phyloP scores from a whole-genome alignment of 2,888 invertebrate species.

The Clusia tigrina region DNA sequence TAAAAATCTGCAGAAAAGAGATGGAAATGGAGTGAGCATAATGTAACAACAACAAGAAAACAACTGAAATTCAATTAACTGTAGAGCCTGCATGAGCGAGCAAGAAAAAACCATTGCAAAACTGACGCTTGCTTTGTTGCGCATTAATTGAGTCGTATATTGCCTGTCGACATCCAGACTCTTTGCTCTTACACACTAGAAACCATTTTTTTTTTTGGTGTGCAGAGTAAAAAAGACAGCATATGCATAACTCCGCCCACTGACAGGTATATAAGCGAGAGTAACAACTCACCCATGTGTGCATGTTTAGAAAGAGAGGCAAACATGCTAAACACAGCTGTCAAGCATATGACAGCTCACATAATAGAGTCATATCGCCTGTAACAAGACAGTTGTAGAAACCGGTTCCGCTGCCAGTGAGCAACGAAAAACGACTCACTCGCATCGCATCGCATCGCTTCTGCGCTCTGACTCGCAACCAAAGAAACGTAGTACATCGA shows the following conservation, averaged over 20 bases:
- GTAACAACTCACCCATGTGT: slow-evolving; percentile 27
- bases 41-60: neutral
- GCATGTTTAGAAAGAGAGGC: slow-evolving; percentile 18
- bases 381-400: slow-evolving; percentile 42
- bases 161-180: neutral
- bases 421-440: too few relatives aligned
- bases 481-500: too few relatives aligned
- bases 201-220: slow-evolving; percentile 47
- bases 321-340: slow-evolving; percentile 47
- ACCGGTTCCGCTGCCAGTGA: slow-evolving; percentile 40
- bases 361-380: slow-evolving; percentile 57
- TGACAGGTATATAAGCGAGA: slow-evolving; percentile 36
- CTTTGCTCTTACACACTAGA: neutral
- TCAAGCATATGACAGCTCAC: slow-evolving; percentile 54
- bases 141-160: slow-evolving; percentile 30
- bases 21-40: slow-evolving; percentile 2
- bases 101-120: neutral
- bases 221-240: neutral
- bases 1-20: slow-evolving; percentile 14
- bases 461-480: slow-evolving; percentile 23
- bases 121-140: too few relatives aligned
- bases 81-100: neutral
- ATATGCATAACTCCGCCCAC: slow-evolving; percentile 25
- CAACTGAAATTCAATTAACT: too few relatives aligned
- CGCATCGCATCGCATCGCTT: slow-evolving; percentile 12